Base-by-base conservation (phyloP, 2,797 vertebrate species). In the Scolopax rusticola region DNA sequence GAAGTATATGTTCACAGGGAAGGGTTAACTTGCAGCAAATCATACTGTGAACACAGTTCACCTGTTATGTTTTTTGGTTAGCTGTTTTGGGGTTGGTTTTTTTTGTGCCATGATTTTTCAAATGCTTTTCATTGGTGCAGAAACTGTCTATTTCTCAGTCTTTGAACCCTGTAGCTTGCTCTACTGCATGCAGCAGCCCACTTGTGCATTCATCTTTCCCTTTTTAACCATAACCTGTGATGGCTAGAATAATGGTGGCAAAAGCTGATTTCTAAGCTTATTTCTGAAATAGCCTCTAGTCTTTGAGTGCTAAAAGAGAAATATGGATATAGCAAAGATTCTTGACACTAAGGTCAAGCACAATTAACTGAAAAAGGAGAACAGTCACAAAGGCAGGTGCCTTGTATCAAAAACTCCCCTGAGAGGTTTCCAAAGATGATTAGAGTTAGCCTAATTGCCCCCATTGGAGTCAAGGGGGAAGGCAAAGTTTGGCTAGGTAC, bases 41-140 rank as follows among this genome's bases (percentile, higher is more conserved):
- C 33, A 19, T 25, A 25, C 36, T 41, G 25, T 1, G 0, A 76
- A 9, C 0, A 2, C 12, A n/a, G 5, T 50, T 30, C 10, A 24
- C 5, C 4, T 11, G 28, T 73, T 7, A 7, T 24, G 2, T 47
- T 50, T 78, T 75, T 64, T 12, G 12, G 16, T 36, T 57, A 4
- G 5, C n/a, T 18, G 28, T 7, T 40, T 27, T 38, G 38, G 33
- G 7, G 5, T 32, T 76, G 5, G 53, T 21, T 25, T 61, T 50
- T 63, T 24, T 25, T 61, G 45, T 70, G 15, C 9, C 15, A 2
- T 36, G 5, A 18, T 78, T 73, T 61, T 70, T 74, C 6, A n/a
- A 7, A 27, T 21, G 4, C 8, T 45, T 65, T 93, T 4, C 33
- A 19, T 9, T 11, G 15, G 18, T 56, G 63, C 4, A 80, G 63